A percentile compares a stretch with the other conserved stretches of the same genome.
These are phyloP conservation scores for Sitta europaea DNA, from an alignment of 2,113 vertebrate species.

Conservation along the genomic window DNA sequence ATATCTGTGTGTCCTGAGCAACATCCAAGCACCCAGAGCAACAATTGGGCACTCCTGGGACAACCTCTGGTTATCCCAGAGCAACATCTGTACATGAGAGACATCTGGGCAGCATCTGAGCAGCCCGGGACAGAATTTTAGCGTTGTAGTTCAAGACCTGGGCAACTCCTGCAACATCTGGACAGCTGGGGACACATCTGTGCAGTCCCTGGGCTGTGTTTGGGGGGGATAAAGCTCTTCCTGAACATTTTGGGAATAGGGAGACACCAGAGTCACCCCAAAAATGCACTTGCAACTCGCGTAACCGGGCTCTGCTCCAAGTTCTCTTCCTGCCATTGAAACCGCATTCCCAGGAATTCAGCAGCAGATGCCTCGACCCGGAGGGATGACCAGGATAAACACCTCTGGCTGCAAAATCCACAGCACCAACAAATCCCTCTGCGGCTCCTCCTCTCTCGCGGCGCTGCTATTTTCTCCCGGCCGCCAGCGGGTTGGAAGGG, in stretches of 20 bases:
- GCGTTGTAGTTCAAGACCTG: too few relatives aligned
- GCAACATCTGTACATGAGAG: background rate
- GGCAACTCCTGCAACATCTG: background rate
- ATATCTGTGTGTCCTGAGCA: background rate
- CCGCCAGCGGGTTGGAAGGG: background rate
- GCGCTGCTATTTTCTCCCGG: background rate
- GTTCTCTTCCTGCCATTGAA: background rate
- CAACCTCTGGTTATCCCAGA: background rate
- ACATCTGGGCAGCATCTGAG: background rate
- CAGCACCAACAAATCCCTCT: background rate
- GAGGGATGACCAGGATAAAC: background rate
- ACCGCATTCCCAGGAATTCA: background rate
- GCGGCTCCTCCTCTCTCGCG: background rate
- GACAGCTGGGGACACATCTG: background rate
- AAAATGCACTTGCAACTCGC: background rate
- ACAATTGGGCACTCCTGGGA: background rate
- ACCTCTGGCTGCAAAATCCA: background rate
- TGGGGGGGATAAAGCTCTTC: background rate
- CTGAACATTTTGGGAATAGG: background rate
- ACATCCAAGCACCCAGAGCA: background rate
- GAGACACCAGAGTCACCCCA: background rate
- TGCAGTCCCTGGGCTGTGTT: background rate
- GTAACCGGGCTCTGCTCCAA: background rate
- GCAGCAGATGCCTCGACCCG: rapidly evolving
- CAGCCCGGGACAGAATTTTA: too few relatives aligned